phyloP scores from a whole-genome alignment of 2,888 invertebrate species.

The Volucella inanis region DNA sequence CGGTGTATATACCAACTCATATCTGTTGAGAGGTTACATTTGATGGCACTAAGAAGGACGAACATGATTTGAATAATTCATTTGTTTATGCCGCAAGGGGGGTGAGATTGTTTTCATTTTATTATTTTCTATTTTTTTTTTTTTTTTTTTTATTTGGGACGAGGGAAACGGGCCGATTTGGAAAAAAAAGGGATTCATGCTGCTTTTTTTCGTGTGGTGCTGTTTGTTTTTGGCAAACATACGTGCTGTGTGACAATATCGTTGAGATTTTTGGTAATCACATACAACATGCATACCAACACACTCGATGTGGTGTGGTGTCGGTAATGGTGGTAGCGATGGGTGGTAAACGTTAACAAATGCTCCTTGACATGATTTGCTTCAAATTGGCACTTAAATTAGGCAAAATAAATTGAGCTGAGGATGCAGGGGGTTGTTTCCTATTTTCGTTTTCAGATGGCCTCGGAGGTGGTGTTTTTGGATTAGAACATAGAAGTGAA shows the following conservation, averaged over 20 bases:
- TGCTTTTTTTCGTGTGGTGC: constrained; percentile 17
- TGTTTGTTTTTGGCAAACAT: constrained; percentile 53
- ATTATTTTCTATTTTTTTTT: neutral
- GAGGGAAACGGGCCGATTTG: neutral
- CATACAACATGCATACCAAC: neutral
- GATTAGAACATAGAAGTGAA: no score
- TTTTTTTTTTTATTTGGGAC: neutral
- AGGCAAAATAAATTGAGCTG: constrained; percentile 43
- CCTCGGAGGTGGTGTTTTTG: no score
- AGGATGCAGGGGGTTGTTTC: constrained; percentile 5
- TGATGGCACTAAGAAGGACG: constrained; percentile 51
- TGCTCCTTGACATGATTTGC: constrained; percentile 32
- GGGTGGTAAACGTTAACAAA: constrained; percentile 42
- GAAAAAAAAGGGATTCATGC: constrained; percentile 48
- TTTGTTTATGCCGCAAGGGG: constrained; percentile 43
- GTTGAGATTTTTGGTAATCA: constrained; percentile 27
- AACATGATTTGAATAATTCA: constrained; percentile 65
- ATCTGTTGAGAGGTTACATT: constrained; percentile 38
- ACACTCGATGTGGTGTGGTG: no score
- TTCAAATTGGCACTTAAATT: constrained; percentile 55
- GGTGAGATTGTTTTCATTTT: neutral
- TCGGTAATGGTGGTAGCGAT: neutral
- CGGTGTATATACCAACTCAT: neutral
- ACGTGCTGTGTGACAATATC: constrained; percentile 35
- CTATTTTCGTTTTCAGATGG: neutral